phyloP scores from a whole-genome alignment of 2,888 invertebrate genomes.

The Escarpia spicata region DNA sequence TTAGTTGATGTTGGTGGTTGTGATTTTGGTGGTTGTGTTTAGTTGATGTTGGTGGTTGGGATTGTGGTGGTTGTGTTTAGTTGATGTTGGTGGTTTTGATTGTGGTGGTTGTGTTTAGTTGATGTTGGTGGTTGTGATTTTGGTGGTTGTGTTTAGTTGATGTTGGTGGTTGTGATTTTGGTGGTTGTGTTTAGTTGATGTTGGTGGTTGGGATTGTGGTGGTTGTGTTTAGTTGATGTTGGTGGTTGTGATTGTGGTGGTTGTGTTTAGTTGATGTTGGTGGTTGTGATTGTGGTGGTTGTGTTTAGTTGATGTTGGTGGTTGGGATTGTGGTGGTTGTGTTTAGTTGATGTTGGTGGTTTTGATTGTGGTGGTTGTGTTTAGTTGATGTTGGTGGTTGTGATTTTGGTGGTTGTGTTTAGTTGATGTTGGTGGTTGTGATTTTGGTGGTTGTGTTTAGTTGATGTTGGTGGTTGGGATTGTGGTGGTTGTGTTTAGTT shows the following conservation, averaged over 20 bases:
- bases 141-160: not conserved
- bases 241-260: too few relatives aligned
- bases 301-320: not conserved
- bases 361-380: not conserved
- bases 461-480: not conserved
- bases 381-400: not conserved
- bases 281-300: not conserved
- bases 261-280: too few relatives aligned
- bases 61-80: not conserved
- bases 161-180: too few relatives aligned
- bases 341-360: too few relatives aligned
- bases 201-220: not conserved
- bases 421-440: too few relatives aligned
- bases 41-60: too few relatives aligned
- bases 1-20: not conserved
- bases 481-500: too few relatives aligned
- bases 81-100: not conserved
- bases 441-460: not conserved
- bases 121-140: not conserved
- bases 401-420: too few relatives aligned
- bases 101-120: too few relatives aligned
- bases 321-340: too few relatives aligned
- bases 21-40: too few relatives aligned
- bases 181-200: too few relatives aligned
- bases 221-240: not conserved